Evolutionary conservation across 2,113 vertebrate species (phyloP), one percentile per base, ranked within the genome.

Genomic region (Stercorarius parasiticus): DNA sequence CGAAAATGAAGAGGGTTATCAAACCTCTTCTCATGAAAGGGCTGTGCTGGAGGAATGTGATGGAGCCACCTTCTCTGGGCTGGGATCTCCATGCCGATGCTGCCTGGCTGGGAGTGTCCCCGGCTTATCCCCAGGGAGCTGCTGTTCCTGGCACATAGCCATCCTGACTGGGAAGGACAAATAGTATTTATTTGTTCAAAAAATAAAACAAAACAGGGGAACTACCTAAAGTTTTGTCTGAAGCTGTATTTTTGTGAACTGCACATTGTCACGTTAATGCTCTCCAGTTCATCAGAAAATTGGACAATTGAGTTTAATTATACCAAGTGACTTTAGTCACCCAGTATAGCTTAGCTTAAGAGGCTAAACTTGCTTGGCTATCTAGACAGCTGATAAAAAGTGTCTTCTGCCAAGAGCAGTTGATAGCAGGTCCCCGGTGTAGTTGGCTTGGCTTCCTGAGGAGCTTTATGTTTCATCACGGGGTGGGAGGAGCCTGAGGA

Each of bases 211-310:
- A 43, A 83, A 8, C 14, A 15, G 38, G 4, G 16, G 5, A 4
- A 32, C 18, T 32, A 0, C 43, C 58, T 49, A 19, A 66, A 64
- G 53, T 45, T 84, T 25, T 36, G 2, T 40, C 32, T 38, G 47
- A n/a, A 61, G 32, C 34, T 67, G 32, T 79, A 5, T 62, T 90
- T 73, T 67, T 80, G 43, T 55, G 26, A 80, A 18, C 47, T 47
- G 25, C 32, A 34, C 1, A 0, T n/a, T 79, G 19, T 32, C 34
- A 7, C 10, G 34, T 53, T 56, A 36, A 20, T 22, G 42, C 19
- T 78, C 17, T 52, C 82, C 23, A 8, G 1, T 65, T 70, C 40
- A 42, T 52, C 55, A 62, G 25, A 29, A 58, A 45, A 59, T 30
- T 8, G 15, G 59, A 32, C 40, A 22, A 2, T 50, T 59, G 15